Evolutionary conservation across 2,888 invertebrate species (phyloP), one percentile per base, ranked within the genome.

Genomic region (Horisme vitalbata): DNA sequence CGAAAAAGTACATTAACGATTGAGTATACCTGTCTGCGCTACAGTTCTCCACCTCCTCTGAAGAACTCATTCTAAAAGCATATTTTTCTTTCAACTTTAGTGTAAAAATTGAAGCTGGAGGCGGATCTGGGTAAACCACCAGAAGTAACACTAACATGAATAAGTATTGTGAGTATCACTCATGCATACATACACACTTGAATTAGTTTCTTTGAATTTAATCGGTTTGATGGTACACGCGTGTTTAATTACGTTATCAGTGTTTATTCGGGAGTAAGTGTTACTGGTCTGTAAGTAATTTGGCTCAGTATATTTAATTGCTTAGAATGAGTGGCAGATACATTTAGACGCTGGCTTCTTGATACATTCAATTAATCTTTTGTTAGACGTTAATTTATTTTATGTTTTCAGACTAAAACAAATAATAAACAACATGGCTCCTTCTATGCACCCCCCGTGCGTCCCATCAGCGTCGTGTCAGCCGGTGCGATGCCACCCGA

Each of bases 371-470:
- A 41, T 31, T 27, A 30, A 20, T 39, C 2, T 45, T n/a, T n/a
- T 35, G 13, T 21, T 32, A 2, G 6, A 23, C 27, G 6, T 21
- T 32, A 10, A 11, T 5, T 12, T 5, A 31, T 31, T 8, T 20
- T 13, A 31, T 23, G 39, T 57, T 79, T 79, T 46, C 68, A 83
- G 45, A 45, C 12, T 41, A 41, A 31, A 34, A 9, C 78, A 75
- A 26, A 10, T 11, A 26, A 47, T 67, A 69, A 58, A 32, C 36
- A 27, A 7, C 21, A 84, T 84, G 84, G 77, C 83, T 50, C 83
- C 82, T 6, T 45, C 65, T 48, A 67, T 75, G 51, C 85, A 85
- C 55, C 87, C 87, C 31, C 81, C 88, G 24, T 88, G 88, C 63
- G 82, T 80, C 10, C 86, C 87, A 2, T 63, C 75, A 3, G 72